phyloP scores from a whole-genome alignment of 2,797 vertebrate genomes.

The Eulemur rubriventer region DNA sequence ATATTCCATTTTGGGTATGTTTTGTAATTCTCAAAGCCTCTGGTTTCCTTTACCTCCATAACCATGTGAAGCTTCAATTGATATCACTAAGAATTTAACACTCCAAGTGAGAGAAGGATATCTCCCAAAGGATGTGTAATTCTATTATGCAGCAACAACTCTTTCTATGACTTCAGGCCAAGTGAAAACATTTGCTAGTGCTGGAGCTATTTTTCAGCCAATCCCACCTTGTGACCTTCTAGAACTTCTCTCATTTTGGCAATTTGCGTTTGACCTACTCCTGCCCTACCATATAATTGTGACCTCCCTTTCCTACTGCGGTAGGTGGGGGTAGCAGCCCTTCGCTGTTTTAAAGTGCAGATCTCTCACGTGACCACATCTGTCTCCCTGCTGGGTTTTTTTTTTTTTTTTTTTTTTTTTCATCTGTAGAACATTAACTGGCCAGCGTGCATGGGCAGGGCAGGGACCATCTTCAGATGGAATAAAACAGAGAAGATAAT shows the following conservation, averaged over 20 bases:
- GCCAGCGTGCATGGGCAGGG: not conserved
- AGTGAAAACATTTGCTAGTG: slow-evolving; percentile 36
- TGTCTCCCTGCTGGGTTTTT: not conserved
- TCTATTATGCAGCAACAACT: not conserved
- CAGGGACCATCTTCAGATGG: not conserved
- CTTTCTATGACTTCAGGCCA: not conserved
- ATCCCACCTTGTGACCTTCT: not conserved
- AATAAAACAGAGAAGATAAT: not conserved
- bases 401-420: not conserved
- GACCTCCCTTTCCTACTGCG: not conserved
- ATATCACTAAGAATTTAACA: slow-evolving; percentile 40
- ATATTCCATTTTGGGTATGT: not conserved
- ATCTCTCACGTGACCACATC: not conserved
- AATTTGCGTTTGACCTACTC: not conserved
- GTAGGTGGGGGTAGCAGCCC: not conserved
- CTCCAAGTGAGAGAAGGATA: not conserved
- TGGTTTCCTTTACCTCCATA: not conserved
- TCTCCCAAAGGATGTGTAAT: slow-evolving; percentile 48
- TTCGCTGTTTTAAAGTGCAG: not conserved
- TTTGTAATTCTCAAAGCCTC: not conserved
- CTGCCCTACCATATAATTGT: not conserved
- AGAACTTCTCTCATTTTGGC: not conserved
- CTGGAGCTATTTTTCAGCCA: not conserved
- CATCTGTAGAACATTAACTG: not conserved
- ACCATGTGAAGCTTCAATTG: not conserved